Conservation (phyloP, 2,113 vertebrate genomes). For the Ciconia stormi region DNA sequence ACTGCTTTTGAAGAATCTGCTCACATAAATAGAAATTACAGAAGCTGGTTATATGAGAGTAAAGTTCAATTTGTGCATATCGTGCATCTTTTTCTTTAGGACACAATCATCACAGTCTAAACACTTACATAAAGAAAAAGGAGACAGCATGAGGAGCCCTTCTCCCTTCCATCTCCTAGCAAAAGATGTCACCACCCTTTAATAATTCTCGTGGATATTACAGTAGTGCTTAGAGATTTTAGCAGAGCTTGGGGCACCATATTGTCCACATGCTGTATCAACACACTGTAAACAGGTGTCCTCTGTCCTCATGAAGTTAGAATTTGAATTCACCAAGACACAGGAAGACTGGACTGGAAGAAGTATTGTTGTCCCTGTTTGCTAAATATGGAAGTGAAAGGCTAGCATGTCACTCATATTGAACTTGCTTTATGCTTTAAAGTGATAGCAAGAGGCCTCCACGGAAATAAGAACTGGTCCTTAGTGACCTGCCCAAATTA, state of each 20-base stretch:
- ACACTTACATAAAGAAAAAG: not conserved
- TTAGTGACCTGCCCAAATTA: not conserved
- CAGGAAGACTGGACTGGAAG: not conserved
- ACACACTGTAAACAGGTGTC: not conserved
- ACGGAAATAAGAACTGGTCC: not conserved
- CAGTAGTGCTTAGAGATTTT: not conserved
- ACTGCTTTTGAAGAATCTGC: not conserved
- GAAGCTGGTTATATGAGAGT: not conserved
- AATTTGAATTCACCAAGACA: not conserved
- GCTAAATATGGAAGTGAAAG: not conserved
- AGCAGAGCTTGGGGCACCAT: not conserved
- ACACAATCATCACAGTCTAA: not conserved
- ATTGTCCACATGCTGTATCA: not conserved
- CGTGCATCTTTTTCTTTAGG: not conserved
- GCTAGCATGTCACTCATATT: not conserved
- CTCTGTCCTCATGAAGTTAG: not conserved
- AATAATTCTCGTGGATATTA: not conserved
- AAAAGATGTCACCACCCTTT: not conserved
- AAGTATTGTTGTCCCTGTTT: not conserved
- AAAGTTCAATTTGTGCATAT: not conserved
- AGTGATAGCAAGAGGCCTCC: not conserved
- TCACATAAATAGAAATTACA: not conserved
- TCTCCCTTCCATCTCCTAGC: not conserved
- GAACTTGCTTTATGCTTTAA: not conserved
- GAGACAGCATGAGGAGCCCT: not conserved